phyloP scores from a whole-genome alignment of 2,797 vertebrate species.

The Fringilla coelebs region DNA sequence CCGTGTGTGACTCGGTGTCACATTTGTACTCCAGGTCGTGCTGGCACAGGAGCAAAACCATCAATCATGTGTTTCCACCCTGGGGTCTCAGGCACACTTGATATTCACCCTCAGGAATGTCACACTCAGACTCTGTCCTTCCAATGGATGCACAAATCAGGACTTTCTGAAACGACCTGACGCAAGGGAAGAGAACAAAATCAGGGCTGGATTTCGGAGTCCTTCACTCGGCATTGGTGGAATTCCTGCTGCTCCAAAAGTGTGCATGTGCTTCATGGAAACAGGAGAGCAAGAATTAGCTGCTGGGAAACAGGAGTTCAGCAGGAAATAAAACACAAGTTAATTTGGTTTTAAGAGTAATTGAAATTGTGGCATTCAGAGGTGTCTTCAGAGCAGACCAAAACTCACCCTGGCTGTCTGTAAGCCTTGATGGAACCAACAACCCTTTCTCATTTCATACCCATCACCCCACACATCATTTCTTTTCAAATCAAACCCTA shows the following conservation, averaged over 20 bases:
- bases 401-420: not conserved
- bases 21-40: not conserved
- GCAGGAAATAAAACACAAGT: not conserved
- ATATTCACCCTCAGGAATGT: not conserved
- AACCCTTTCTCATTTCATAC: not conserved
- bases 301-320: not conserved
- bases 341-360: not conserved
- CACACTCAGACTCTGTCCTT: not conserved
- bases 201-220: not conserved
- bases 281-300: not conserved
- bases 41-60: not conserved
- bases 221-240: not conserved
- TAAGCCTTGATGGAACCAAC: not conserved
- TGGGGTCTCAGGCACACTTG: not conserved
- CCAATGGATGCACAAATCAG: not conserved
- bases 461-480: not conserved
- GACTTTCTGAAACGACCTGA: not conserved
- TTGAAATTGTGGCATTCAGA: not conserved
- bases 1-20: not conserved
- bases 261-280: not conserved
- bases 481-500: not conserved
- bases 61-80: not conserved
- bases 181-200: not conserved
- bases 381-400: not conserved
- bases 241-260: not conserved